Evolutionary conservation across 1,140 invertebrate genomes (phyloP), one percentile per base, ranked within the genome.

Genomic region (Drosophila oshimai): DNA sequence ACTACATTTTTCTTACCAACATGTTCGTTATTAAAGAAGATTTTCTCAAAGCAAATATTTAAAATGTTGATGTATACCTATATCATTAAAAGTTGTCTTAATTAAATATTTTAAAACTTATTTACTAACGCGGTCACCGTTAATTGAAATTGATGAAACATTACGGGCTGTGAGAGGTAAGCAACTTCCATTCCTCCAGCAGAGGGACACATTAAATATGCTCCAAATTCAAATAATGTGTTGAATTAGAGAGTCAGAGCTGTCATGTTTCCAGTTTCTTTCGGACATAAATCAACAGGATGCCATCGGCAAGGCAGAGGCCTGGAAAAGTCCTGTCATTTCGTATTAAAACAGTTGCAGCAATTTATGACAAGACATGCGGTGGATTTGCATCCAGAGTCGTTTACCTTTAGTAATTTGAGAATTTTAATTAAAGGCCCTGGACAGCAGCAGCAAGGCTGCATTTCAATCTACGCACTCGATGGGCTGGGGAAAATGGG

Each of bases 391-490:
- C 29, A 54, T 70, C 51, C 41, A 71, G 49, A 76, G 61, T 72
- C 50, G 64, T 67, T 80, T 71, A 75, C 76, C 71, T 80, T 70
- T 80, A 70, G 77, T 75, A 80, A 80, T 80, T 80, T 80, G 54
- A 61, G 78, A 80, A 81, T 74, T 81, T 80, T 80, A 80, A 80
- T 80, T 80, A 80, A 80, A 80, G 73, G 71, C 76, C 60, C 61
- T 71, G 41, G 18, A 53, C 41, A 47, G 34, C 28, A 67, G 31
- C 54, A 53, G 51, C 57, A 44, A 39, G 50, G 33, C 65, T 29
- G 44, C 58, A 50, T 65, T 65, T 65, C 61, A 65, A 65, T 65
- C 61, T 65, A 65, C 26, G n/a, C 36, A 22, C 42, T 65, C 18
- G 24, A 28, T 37, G 13, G 29, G 36, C 24, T 28, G 28, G 4